A percentile compares a stretch with the other conserved stretches of the same genome.
These are phyloP conservation scores for Macaria notata DNA, from an alignment of 2,888 invertebrate species.

Conservation along the genomic window DNA sequence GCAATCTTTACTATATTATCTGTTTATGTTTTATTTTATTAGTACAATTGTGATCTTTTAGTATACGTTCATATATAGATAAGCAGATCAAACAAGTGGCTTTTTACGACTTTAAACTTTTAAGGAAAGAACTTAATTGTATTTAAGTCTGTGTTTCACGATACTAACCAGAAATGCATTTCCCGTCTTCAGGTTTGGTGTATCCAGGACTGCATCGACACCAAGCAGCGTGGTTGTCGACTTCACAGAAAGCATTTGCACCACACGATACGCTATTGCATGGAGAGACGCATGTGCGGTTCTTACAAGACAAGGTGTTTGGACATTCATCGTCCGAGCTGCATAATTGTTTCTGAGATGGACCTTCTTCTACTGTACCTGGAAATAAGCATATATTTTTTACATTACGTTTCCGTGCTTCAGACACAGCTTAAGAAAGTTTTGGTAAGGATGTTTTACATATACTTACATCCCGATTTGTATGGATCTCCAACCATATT, in stretches of 20 bases:
- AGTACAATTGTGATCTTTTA: no score
- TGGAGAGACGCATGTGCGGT: slow-evolving; percentile 91
- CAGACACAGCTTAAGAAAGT: no score
- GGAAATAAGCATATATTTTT: slow-evolving; percentile 2
- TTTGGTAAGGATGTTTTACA: no score
- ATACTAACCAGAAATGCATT: slow-evolving; percentile 89
- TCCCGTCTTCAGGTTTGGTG: slow-evolving; percentile 88
- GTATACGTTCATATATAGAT: no score
- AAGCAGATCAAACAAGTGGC: no score
- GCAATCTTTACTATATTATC: no score
- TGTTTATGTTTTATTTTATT: background rate
- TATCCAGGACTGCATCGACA: slow-evolving; percentile 93
- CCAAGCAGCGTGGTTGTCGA: slow-evolving; percentile 93
- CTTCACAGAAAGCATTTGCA: slow-evolving; percentile 92
- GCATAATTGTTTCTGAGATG: slow-evolving; percentile 86
- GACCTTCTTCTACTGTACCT: slow-evolving; percentile 63
- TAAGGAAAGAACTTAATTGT: no score
- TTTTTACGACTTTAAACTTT: no score
- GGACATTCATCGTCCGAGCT: slow-evolving; percentile 89
- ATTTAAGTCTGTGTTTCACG: no score
- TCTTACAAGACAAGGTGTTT: slow-evolving; percentile 89
- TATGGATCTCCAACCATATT: slow-evolving; percentile 94
- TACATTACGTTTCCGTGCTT: no score
- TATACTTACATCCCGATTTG: slow-evolving; percentile 88
- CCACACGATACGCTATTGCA: slow-evolving; percentile 91